Percentiles rank a stretch among this genome's conserved stretches.
phyloP scores from a whole-genome alignment of 2,888 invertebrate species.

The Pyrocoelia pectoralis region DNA sequence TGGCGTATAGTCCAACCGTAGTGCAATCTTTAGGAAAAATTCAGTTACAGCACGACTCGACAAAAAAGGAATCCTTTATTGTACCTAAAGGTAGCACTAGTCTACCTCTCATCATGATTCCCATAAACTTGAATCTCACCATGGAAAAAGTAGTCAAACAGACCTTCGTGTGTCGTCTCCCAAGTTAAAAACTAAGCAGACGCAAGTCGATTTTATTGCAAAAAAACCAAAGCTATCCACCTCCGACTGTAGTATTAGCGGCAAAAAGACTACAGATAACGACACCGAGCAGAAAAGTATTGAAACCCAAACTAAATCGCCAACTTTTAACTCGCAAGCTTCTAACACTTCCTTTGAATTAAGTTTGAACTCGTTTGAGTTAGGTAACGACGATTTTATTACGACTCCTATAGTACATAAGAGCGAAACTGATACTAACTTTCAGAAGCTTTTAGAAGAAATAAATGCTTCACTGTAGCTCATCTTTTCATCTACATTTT shows the following conservation, averaged over 20 bases:
- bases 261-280: no score
- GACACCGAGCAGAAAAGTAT: conserved; percentile 39
- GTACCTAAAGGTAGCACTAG: conserved; percentile 43
- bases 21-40: background rate
- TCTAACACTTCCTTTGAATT: conserved; percentile 54
- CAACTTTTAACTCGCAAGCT: conserved; percentile 48
- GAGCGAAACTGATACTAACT: conserved; percentile 60
- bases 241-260: no score
- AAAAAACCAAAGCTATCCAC: conserved; percentile 43
- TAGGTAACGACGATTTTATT: conserved; percentile 46
- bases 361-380: no score
- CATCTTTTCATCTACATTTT: conserved; percentile 36
- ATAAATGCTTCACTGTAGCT: conserved; percentile 58
- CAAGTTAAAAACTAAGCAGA: conserved; percentile 45
- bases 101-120: conserved; percentile 34
- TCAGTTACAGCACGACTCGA: conserved; percentile 1
- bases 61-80: conserved; percentile 33
- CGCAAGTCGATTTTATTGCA: conserved; percentile 48
- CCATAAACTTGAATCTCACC: conserved; percentile 26
- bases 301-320: conserved; percentile 47
- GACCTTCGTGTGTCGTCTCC: conserved; percentile 37
- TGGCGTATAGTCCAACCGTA: conserved; percentile 44
- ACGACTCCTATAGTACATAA: conserved; percentile 40
- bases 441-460: conserved; percentile 56
- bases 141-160: conserved; percentile 50